A percentile compares a stretch with the other conserved stretches of the same genome.
phyloP scores from a whole-genome alignment of 2,888 invertebrate species.

The Nyleta sp. region DNA sequence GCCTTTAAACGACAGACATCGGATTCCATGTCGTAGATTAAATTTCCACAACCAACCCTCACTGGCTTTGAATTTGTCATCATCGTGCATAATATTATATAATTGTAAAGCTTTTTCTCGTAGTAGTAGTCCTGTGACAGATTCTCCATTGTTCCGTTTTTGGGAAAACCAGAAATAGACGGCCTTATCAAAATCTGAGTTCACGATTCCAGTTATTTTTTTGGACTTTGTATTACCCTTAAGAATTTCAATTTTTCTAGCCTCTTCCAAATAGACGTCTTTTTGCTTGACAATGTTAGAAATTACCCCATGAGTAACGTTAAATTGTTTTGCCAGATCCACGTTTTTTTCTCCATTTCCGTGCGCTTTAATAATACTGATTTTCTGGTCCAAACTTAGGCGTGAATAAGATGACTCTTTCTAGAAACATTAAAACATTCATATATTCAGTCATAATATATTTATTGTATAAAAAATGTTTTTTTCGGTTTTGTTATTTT shows the following conservation, averaged over 20 bases:
- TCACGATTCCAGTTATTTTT: not conserved
- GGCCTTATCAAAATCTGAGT: not conserved
- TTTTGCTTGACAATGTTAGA: not conserved
- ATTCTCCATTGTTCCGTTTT: slow-evolving; percentile 3
- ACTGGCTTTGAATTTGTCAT: slow-evolving; percentile 10
- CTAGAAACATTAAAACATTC: not conserved
- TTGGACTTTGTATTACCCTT: not conserved
- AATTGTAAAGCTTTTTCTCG: not conserved
- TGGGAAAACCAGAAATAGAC: slow-evolving; percentile 23
- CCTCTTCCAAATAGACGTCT: not conserved
- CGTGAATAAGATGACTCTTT: not conserved
- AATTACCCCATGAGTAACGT: not conserved
- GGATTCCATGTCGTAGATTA: slow-evolving; percentile 7
- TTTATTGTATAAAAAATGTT: not conserved
- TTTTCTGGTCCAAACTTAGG: not conserved
- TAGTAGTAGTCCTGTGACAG: slow-evolving; percentile 8
- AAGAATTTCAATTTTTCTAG: not conserved
- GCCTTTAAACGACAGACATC: not conserved
- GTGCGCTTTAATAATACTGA: not conserved
- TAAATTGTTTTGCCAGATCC: not conserved
- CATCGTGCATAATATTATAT: not conserved
- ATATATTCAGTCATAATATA: not conserved
- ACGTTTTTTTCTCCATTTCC: slow-evolving; percentile 12
- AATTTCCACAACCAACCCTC: slow-evolving; percentile 12
- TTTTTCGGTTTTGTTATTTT: not conserved